These are phyloP conservation scores for Delphinapterus leucas DNA, from an alignment of 2,113 vertebrate genomes.

Conservation along the genomic window DNA sequence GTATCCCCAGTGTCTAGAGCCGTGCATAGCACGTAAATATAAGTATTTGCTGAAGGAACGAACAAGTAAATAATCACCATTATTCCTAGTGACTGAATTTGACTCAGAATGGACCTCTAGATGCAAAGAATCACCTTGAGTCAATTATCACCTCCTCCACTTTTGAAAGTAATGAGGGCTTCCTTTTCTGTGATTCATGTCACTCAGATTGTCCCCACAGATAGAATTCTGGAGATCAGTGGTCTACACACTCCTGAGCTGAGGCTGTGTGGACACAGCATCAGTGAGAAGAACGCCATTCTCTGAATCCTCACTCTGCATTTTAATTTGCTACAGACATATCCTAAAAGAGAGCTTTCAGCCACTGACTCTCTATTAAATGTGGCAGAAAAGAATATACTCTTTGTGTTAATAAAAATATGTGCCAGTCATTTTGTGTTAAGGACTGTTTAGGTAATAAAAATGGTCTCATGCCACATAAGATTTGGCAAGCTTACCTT, in stretches of 20 bases:
- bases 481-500: constrained; percentile 77
- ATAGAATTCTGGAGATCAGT: constrained; percentile 9
- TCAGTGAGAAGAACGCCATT: constrained; percentile 53
- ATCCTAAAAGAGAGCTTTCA: constrained; percentile 75
- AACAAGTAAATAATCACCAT: neutral
- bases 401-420: constrained; percentile 81
- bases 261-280: neutral
- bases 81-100: neutral
- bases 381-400: constrained; percentile 79
- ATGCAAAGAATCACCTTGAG: neutral
- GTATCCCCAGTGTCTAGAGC: neutral
- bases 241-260: neutral
- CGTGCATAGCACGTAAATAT: neutral
- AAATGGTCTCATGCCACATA: constrained; percentile 79
- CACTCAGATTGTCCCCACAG: neutral
- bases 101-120: neutral
- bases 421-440: constrained; percentile 79
- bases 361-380: constrained; percentile 72
- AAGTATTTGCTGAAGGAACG: neutral
- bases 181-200: neutral
- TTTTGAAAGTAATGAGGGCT: neutral
- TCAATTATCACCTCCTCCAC: neutral
- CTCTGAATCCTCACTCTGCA: constrained; percentile 68
- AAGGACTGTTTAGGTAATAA: constrained; percentile 80
- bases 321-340: constrained; percentile 75